Conservation (phyloP, 2,113 vertebrate genomes). For the Actenoides lindsayi region DNA sequence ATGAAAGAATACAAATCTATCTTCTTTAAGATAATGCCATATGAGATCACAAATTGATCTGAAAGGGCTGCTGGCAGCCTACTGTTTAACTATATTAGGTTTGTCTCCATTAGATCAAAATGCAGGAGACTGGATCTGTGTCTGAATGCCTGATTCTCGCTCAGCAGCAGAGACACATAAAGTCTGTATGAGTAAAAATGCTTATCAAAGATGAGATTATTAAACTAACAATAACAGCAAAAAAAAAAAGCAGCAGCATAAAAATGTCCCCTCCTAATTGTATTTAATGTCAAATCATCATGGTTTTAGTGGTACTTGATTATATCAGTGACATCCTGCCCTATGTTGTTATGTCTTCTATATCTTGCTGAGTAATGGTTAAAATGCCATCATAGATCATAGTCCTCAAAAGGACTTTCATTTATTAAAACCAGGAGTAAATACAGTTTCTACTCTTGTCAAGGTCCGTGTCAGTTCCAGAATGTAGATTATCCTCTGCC, state of each 20-base stretch:
- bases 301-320: conserved; percentile 3
- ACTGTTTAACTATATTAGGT: background rate
- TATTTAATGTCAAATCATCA: background rate
- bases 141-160: conserved; percentile 7
- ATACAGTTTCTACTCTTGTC: background rate
- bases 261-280: background rate
- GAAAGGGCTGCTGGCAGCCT: background rate
- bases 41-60: background rate
- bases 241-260: background rate
- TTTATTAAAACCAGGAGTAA: background rate
- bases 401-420: background rate
- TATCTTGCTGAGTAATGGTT: background rate
- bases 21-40: background rate
- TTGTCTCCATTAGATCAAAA: conserved; percentile 47
- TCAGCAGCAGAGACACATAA: background rate
- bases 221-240: background rate
- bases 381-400: background rate
- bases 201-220: background rate
- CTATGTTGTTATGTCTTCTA: background rate
- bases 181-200: conserved; percentile 6
- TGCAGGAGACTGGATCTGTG: background rate
- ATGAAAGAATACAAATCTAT: background rate
- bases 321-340: background rate
- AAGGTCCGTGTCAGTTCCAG: background rate
- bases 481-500: background rate